A percentile compares a stretch with the other conserved stretches of the same genome.
phyloP scores from a whole-genome alignment of 2,888 invertebrate genomes.

The Xestia sexstrigata region DNA sequence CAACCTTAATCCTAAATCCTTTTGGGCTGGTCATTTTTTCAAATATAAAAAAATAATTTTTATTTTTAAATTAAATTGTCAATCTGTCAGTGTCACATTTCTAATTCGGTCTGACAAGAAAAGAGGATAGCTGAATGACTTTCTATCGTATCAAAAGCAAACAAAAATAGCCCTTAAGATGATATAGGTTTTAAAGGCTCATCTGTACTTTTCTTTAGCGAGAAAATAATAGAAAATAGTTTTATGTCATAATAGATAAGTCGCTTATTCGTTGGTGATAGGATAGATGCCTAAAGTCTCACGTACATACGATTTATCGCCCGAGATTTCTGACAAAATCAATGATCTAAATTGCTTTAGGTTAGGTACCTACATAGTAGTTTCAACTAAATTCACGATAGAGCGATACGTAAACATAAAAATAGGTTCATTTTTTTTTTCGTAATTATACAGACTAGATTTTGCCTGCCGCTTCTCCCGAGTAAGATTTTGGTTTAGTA shows the following conservation, averaged over 20 bases:
- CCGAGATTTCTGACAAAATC: constrained; percentile 7
- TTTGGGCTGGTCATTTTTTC: background rate
- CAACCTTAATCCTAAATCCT: background rate
- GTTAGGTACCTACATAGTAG: background rate
- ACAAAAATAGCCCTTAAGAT: background rate
- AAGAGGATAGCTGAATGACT: background rate
- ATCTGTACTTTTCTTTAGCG: background rate
- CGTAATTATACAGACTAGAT: background rate
- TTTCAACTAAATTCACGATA: constrained; percentile 4
- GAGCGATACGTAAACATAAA: background rate
- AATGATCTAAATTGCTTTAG: constrained; percentile 19
- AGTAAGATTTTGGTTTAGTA: background rate
- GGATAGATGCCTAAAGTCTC: constrained; percentile 1
- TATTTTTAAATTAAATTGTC: background rate
- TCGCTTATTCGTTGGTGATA: background rate
- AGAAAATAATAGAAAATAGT: background rate
- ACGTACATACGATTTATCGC: constrained; percentile 39
- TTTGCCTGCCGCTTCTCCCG: background rate
- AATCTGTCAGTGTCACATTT: background rate
- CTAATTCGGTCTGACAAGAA: background rate
- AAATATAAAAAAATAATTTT: background rate
- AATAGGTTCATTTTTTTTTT: no score
- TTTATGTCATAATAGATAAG: background rate
- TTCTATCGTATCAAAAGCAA: background rate
- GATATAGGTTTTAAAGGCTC: background rate